Evolutionary conservation across 2,113 vertebrate genomes (phyloP).

Genomic region (Psilopsiagon aurifrons): DNA sequence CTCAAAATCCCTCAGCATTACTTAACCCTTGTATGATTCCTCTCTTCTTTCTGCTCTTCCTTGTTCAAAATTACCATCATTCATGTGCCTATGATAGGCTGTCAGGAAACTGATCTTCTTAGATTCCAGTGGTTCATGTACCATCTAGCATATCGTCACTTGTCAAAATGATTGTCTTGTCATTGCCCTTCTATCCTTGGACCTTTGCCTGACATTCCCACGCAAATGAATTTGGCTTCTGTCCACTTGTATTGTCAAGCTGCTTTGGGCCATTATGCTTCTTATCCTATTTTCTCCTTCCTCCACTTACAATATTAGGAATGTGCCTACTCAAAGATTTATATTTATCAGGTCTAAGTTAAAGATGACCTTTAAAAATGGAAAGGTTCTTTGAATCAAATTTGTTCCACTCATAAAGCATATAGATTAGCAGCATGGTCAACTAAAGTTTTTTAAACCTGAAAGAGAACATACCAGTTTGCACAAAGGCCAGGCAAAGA

Average conservation of each 20-base stretch:
- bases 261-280: not conserved
- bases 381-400: not conserved
- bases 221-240: not conserved
- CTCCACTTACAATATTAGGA: not conserved
- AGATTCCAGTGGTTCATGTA: not conserved
- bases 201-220: not conserved
- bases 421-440: not conserved
- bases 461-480: not conserved
- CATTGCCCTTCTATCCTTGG: not conserved
- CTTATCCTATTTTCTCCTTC: not conserved
- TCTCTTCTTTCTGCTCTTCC: not conserved
- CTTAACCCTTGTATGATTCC: not conserved
- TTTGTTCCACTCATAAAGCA: not conserved
- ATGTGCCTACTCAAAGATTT: not conserved
- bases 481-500: not conserved
- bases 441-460: not conserved
- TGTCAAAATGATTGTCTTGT: not conserved
- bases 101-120: not conserved
- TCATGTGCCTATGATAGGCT: not conserved
- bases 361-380: not conserved
- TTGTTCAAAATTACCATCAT: not conserved
- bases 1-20: not conserved
- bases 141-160: not conserved
- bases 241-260: not conserved
- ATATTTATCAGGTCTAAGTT: not conserved